These are phyloP conservation scores for Boleophthalmus pectinirostris DNA, from an alignment of 2,113 vertebrate genomes.

Conservation along the genomic window DNA sequence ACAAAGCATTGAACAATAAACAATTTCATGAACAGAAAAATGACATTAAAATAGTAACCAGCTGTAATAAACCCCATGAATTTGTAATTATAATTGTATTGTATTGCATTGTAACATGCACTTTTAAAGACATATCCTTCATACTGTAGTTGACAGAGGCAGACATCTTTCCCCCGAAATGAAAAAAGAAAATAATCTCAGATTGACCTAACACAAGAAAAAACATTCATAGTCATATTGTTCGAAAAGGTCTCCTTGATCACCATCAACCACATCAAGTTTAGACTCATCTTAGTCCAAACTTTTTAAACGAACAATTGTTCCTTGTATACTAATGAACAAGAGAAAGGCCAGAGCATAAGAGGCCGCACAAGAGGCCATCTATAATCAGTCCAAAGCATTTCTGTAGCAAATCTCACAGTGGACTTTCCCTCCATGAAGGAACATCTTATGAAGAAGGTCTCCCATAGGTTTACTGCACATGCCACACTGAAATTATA, in stretches of 20 bases:
- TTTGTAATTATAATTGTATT: background rate
- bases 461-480: constrained; percentile 89
- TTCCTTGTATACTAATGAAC: constrained; percentile 48
- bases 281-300: constrained; percentile 27
- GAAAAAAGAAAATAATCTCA: constrained; percentile 17
- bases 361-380: constrained; percentile 30
- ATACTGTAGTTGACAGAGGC: constrained; percentile 38
- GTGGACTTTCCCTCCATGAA: constrained; percentile 84
- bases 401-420: constrained; percentile 86
- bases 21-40: constrained; percentile 48
- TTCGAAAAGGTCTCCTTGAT: constrained; percentile 14
- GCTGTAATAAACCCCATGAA: background rate
- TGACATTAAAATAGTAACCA: constrained; percentile 18
- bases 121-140: constrained; percentile 52
- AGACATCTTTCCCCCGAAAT: constrained; percentile 38
- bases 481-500: constrained; percentile 78
- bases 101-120: background rate
- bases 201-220: constrained; percentile 17
- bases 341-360: constrained; percentile 21
- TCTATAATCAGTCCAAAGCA: constrained; percentile 70
- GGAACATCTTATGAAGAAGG: constrained; percentile 83
- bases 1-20: constrained; percentile 6
- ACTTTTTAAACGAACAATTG: constrained; percentile 24
- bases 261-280: constrained; percentile 22
- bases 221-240: constrained; percentile 24